Conservation (phyloP, 2,888 invertebrate genomes). For the Lasioglossum lativentre region DNA sequence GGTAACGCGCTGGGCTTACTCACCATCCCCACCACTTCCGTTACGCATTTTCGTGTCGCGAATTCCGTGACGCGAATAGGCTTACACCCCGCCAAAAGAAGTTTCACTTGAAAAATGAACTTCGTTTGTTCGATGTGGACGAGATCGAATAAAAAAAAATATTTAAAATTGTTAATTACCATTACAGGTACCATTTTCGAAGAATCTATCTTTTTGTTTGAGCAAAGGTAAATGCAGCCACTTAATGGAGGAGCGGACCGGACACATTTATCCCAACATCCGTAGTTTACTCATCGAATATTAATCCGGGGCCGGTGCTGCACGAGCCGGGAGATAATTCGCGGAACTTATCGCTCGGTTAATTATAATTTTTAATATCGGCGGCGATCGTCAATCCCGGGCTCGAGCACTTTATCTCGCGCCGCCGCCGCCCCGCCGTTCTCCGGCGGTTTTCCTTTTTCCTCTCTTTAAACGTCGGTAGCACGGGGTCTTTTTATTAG, state of each 20-base stretch:
- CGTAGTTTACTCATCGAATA: background rate
- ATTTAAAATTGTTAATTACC: too few relatives aligned
- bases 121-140: background rate
- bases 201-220: too few relatives aligned
- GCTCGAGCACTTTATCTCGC: constrained; percentile 18
- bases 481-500: constrained; percentile 41
- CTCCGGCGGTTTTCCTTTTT: background rate
- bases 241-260: background rate
- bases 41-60: too few relatives aligned
- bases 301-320: background rate
- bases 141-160: background rate
- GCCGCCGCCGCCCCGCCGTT: background rate
- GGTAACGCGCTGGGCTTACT: too few relatives aligned
- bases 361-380: constrained; percentile 55
- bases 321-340: constrained; percentile 21
- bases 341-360: constrained; percentile 29
- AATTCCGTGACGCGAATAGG: too few relatives aligned
- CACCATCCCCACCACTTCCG: too few relatives aligned
- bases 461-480: background rate
- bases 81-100: too few relatives aligned
- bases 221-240: too few relatives aligned
- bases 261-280: background rate
- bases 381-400: constrained; percentile 25
- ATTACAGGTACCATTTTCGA: too few relatives aligned
- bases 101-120: too few relatives aligned